Evolutionary conservation across 2,113 vertebrate species (phyloP).

Genomic region (Trinectes maculatus): DNA sequence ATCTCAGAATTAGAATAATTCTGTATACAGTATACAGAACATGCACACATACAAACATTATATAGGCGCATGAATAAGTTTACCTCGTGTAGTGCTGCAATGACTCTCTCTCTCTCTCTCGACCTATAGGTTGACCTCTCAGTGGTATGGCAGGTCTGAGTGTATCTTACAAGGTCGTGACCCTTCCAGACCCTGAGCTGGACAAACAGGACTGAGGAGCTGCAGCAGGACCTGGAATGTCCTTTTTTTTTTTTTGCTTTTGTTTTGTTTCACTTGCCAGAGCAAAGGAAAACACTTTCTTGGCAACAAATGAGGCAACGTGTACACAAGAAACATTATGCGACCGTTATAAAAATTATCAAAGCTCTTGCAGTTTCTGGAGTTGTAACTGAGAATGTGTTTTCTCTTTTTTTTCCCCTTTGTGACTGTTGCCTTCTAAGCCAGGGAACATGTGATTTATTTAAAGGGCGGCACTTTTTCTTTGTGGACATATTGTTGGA

Average conservation of each 20-base stretch:
- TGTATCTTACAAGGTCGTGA: conserved; percentile 61
- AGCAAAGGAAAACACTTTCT: conserved; percentile 33
- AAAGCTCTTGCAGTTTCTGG: neutral
- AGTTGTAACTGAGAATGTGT: neutral
- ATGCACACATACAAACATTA: neutral
- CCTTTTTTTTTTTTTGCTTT: conserved; percentile 36
- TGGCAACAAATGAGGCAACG: conserved; percentile 5
- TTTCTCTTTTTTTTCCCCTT: conserved; percentile 22
- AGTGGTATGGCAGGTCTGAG: conserved; percentile 53
- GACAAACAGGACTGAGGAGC: conserved; percentile 66
- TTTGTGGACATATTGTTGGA: conserved; percentile 52
- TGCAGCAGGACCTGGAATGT: conserved; percentile 53
- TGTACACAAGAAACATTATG: conserved; percentile 25
- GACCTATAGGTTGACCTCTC: conserved; percentile 48
- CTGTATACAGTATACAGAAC: neutral
- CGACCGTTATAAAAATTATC: neutral
- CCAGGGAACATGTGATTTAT: conserved; percentile 44
- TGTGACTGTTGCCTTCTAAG: conserved; percentile 14
- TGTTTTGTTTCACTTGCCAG: conserved; percentile 22
- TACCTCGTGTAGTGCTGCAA: neutral
- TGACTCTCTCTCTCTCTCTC: conserved; percentile 7
- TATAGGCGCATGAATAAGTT: neutral
- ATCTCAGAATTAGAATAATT: neutral
- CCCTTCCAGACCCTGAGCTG: conserved; percentile 46
- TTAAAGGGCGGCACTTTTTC: conserved; percentile 9